Percentiles rank a stretch among this genome's conserved stretches.
Evolutionary conservation across 2,888 invertebrate species (phyloP).

Genomic region (Lamproptera curius): DNA sequence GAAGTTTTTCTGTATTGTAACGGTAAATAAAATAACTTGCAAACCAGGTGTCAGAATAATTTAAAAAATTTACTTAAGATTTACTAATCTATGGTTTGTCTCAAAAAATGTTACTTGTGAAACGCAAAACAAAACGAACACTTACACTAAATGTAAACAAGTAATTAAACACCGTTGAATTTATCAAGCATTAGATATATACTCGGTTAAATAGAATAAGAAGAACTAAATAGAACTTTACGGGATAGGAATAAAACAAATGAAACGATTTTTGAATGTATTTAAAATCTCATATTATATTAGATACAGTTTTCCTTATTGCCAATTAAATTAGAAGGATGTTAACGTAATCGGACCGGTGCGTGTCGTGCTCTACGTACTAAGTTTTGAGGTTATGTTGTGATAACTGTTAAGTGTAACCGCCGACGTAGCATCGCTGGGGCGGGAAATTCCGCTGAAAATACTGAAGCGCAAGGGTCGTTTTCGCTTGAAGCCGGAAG

Average conservation of each 20-base stretch:
- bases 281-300: constrained; percentile 48
- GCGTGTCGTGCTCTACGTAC: constrained; percentile 59
- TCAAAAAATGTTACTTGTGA: too few relatives aligned
- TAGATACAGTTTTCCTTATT: constrained; percentile 45
- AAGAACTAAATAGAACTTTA: too few relatives aligned
- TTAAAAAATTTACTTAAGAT: too few relatives aligned
- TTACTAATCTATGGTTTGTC: too few relatives aligned
- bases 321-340: constrained; percentile 53
- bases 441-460: constrained; percentile 50
- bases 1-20: constrained; percentile 15
- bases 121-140: too few relatives aligned
- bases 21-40: too few relatives aligned
- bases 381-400: constrained; percentile 75
- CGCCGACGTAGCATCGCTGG: constrained; percentile 48
- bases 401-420: constrained; percentile 67
- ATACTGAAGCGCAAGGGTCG: constrained; percentile 50
- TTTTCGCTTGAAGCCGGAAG: constrained; percentile 47
- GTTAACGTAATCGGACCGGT: constrained; percentile 54
- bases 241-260: constrained; percentile 68
- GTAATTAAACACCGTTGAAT: too few relatives aligned
- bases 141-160: too few relatives aligned
- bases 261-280: constrained; percentile 51
- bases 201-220: too few relatives aligned
- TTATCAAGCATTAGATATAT: too few relatives aligned
- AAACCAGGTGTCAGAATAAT: too few relatives aligned